A percentile compares a stretch with the other conserved stretches of the same genome.
Conservation (phyloP, 2,113 vertebrate species). For the Atlantisia rogersi region DNA sequence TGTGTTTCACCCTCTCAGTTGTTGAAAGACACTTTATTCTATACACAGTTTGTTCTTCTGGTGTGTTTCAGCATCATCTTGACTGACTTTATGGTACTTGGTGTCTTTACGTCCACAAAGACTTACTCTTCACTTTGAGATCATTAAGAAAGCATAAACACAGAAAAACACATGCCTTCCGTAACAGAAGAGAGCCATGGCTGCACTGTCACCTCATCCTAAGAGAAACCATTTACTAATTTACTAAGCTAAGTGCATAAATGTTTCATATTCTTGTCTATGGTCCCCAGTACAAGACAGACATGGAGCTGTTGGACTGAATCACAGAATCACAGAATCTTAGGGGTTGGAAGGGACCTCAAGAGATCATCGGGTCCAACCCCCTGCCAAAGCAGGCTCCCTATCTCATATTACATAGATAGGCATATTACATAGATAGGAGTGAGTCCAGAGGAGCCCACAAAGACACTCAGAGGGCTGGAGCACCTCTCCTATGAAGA, state of each 20-base stretch:
- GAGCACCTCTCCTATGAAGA: no score
- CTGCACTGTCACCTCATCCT: no score
- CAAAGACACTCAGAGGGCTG: no score
- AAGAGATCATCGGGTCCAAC: no score
- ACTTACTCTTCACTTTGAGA: background rate
- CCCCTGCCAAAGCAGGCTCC: no score
- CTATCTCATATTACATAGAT: no score
- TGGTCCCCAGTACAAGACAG: no score
- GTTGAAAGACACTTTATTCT: background rate
- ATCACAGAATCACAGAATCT: no score
- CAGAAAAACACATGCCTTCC: accelerated
- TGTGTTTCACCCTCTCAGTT: background rate
- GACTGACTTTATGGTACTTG: background rate
- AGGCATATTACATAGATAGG: no score
- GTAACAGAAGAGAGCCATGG: background rate
- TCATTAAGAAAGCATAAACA: background rate
- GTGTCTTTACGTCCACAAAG: background rate
- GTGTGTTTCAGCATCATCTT: background rate
- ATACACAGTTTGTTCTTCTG: background rate
- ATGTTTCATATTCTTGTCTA: background rate
- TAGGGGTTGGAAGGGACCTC: no score
- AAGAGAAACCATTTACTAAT: background rate
- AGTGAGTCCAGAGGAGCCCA: no score
- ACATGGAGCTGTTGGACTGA: no score
- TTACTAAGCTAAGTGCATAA: background rate